These are phyloP conservation scores for Heliconius cydno DNA, from an alignment of 2,888 invertebrate species.

Conservation along the genomic window DNA sequence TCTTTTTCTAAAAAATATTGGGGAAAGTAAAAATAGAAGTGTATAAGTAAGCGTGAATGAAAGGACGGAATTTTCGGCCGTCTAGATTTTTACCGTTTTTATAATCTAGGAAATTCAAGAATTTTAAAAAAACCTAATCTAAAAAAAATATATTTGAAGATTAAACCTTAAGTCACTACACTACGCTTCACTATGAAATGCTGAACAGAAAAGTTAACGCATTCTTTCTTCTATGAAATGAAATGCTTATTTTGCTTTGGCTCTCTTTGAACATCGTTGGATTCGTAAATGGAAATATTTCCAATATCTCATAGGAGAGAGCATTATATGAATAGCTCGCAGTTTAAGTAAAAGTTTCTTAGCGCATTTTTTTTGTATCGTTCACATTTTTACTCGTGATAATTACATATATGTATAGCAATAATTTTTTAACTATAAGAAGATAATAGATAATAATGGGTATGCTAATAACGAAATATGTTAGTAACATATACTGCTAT, in stretches of 20 bases:
- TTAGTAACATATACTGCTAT: no score
- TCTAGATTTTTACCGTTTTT: no score
- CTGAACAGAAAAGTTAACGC: conserved; percentile 46
- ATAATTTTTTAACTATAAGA: neutral
- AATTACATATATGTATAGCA: neutral
- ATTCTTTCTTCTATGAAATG: conserved; percentile 55
- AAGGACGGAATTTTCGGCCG: no score
- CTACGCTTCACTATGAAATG: neutral
- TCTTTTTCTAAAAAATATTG: no score
- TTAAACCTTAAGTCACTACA: neutral
- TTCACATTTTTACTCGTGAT: neutral
- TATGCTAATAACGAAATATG: no score
- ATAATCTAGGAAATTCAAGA: no score
- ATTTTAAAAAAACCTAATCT: no score
- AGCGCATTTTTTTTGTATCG: neutral
- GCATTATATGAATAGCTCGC: conserved; percentile 9
- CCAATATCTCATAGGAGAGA: conserved; percentile 19
- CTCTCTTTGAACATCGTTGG: conserved; percentile 69
- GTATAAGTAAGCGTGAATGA: no score
- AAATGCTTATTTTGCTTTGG: conserved; percentile 67
- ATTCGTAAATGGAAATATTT: conserved; percentile 62
- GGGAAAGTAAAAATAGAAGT: no score
- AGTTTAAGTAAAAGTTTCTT: neutral
- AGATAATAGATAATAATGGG: no score
- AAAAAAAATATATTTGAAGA: no score